These are phyloP conservation scores for Sterrhoptilus dennistouni DNA, from an alignment of 2,113 vertebrate genomes.

Conservation along the genomic window DNA sequence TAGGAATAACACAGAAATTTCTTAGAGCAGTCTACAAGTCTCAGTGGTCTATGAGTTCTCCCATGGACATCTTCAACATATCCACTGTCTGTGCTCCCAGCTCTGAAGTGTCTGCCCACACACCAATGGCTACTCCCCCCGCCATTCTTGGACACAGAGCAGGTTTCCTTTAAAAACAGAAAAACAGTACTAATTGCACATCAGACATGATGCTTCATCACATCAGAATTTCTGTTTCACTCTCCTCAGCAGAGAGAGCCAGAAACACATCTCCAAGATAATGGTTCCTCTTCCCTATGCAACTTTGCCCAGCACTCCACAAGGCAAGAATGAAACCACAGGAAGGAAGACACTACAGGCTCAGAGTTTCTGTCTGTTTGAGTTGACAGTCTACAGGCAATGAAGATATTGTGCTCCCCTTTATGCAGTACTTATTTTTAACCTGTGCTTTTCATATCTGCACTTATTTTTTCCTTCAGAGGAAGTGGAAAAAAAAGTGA, in stretches of 20 bases:
- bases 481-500: neutral
- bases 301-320: neutral
- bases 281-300: neutral
- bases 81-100: neutral
- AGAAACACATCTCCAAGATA: neutral
- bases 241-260: neutral
- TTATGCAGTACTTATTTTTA: neutral
- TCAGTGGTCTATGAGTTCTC: neutral
- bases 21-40: neutral
- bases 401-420: neutral
- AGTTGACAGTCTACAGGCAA: neutral
- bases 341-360: neutral
- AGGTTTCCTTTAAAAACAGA: neutral
- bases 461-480: neutral
- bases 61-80: rapidly evolving
- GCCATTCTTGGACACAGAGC: neutral
- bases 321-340: neutral
- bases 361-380: neutral
- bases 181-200: neutral
- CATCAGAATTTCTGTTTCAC: neutral
- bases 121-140: neutral
- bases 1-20: neutral
- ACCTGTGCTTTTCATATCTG: neutral
- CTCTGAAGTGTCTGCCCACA: neutral
- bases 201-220: neutral